Base-by-base conservation (phyloP, 1,140 invertebrate species). In the Lucilia cuprina region DNA sequence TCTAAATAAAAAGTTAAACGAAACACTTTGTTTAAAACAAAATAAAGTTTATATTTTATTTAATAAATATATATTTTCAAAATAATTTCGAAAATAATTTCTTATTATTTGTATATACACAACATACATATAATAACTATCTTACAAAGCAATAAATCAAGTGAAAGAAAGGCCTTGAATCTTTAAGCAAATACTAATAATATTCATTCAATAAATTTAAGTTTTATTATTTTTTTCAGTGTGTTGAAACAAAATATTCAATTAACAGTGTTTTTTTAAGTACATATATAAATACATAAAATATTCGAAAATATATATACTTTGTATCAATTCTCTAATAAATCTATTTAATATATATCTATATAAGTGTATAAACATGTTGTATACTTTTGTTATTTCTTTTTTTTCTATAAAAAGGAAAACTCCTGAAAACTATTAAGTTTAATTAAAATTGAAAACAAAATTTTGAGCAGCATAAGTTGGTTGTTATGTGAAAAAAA, bases 251-350 rank as follows among this genome's bases (percentile, higher is more conserved):
- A 60, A 60, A n/a, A 7, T n/a, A 60, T 19, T n/a, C n/a, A 70
- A 70, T 70, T 70, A 70, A 70, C 65, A 70, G 19, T 70, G n/a
- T 70, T 25, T 21, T 25, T 21, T 19, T 17, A 70, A 30, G 21
- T 70, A 70, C 25, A 70, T 70, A 70, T 70, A 70, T 70, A 70
- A 70, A 70, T 70, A 70, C 65, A 70, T 70, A 70, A 70, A 70
- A 70, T 70, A 70, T 70, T 70, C 65, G 65, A 70, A 70, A 70
- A 70, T 70, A 70, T 70, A 70, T 70, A 70, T 70, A 70, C 25
- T 70, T 25, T 60, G 55, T 21, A 70, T 21, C 21, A 70, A 70
- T 70, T 70, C 21, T 70, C 19, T 70, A 70, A 70, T 70, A 70
- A 70, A 70, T 70, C 65, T 70, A 70, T 9, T 19, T 70, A 70